Evolutionary conservation across 2,888 invertebrate species (phyloP), one percentile per base, ranked within the genome.

Genomic region (Lycophotia porphyrea): DNA sequence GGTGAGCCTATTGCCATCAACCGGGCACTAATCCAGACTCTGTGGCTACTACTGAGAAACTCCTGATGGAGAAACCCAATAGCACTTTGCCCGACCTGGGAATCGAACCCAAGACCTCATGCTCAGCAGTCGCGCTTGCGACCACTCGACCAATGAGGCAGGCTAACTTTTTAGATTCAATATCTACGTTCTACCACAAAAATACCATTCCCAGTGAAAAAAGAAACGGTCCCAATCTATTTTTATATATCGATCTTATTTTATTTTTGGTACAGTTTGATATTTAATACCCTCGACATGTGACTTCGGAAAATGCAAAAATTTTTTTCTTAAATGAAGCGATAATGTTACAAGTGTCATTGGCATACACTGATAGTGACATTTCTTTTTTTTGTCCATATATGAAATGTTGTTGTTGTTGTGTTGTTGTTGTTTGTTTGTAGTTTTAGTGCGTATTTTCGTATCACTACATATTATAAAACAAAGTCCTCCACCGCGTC

Each of bases 241-340:
- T 75, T 68, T 44, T 36, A 24, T 15, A 27, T 7, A 24, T 3
- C 21, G 13, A 42, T 15, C 36, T 31, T 61, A 18, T 49, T 78
- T 74, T 49, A 64, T 63, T 61, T 67, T 49, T 18, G 44, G 15
- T n/a, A 68, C 24, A 27, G 15, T 55, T 58, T 39, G 21, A 52
- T 42, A 63, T 21, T 61, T 52, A 24, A 42, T 77, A 69, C 31
- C 7, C 3, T 36, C 31, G 67, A 78, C 58, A 71, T 55, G 47
- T 71, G 81, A 82, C 70, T 67, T 39, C 3, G 1, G 63, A 52
- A 66, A 66, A 55, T 13, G 34, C 27, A 44, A 13, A 47, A 31
- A 24, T 2, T 52, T 60, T 13, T 58, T 72, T 78, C 42, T 61
- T 49, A 44, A 74, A 74, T 66, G 27, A 55, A 75, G 49, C 58